phyloP scores from a whole-genome alignment of 2,113 vertebrate species.

The Ageneiosus marmoratus region DNA sequence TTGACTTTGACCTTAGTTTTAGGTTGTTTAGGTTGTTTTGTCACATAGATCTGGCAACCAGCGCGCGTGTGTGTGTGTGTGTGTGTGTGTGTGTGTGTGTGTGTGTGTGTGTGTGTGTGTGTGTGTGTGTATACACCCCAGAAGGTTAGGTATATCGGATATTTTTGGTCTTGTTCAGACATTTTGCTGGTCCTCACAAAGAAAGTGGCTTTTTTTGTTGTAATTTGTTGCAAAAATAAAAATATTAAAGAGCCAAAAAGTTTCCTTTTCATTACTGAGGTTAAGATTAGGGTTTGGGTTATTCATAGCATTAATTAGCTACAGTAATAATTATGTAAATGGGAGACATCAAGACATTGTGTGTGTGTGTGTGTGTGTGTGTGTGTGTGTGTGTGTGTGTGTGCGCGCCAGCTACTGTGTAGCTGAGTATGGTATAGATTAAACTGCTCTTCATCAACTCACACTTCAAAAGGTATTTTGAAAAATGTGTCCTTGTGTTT shows the following conservation, averaged over 20 bases:
- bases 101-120: too few species aligned
- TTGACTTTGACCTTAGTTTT: neutral
- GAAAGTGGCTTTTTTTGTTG: too few species aligned
- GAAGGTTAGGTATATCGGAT: too few species aligned
- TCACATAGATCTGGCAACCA: neutral
- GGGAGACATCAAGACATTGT: neutral
- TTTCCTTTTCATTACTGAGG: neutral
- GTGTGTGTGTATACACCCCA: neutral
- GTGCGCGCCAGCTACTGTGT: neutral
- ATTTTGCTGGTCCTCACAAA: neutral
- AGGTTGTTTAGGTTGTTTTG: neutral
- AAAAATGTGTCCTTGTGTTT: conserved; percentile 45
- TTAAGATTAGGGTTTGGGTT: neutral
- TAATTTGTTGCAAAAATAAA: too few species aligned
- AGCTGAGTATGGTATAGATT: conserved; percentile 30
- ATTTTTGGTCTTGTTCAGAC: too few species aligned
- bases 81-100: too few species aligned
- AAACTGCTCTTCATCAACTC: conserved; percentile 13
- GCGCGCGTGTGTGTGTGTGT: too few species aligned
- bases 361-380: conserved; percentile 48
- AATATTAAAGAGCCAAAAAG: neutral
- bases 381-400: conserved; percentile 53
- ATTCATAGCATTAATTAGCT: neutral
- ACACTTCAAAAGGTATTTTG: conserved; percentile 41
- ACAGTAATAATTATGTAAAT: neutral